Percentiles rank a stretch among this genome's conserved stretches.
Evolutionary conservation across 2,888 invertebrate species (phyloP).

Genomic region (Gandaritis pyraliata): DNA sequence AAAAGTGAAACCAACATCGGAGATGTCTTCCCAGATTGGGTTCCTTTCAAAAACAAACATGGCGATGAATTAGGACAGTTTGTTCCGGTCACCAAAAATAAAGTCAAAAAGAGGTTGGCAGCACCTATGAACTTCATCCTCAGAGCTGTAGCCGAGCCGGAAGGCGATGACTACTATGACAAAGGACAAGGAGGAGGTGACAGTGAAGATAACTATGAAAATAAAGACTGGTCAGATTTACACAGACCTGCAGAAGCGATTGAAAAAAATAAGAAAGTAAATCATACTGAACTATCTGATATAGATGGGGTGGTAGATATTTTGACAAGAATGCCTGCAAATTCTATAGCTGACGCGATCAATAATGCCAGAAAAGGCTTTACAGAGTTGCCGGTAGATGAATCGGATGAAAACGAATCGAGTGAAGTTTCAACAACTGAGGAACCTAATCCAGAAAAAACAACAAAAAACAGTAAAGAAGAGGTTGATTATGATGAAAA

Average conservation of each 20-base stretch:
- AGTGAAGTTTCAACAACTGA: slow-evolving; percentile 33
- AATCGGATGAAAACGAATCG: slow-evolving; percentile 25
- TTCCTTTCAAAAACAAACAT: slow-evolving; percentile 76
- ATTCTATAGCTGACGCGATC: slow-evolving; percentile 48
- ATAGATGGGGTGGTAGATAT: slow-evolving; percentile 72
- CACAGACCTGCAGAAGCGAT: slow-evolving; percentile 50
- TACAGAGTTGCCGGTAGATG: slow-evolving; percentile 20
- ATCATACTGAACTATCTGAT: slow-evolving; percentile 60
- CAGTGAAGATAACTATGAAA: slow-evolving; percentile 71
- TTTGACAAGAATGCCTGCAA: slow-evolving; percentile 53
- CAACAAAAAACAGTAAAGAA: slow-evolving; percentile 32
- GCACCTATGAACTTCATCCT: slow-evolving; percentile 67
- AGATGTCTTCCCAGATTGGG: slow-evolving; percentile 76
- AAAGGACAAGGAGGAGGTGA: slow-evolving; percentile 66
- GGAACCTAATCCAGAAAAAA: slow-evolving; percentile 26
- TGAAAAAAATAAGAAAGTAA: slow-evolving; percentile 41
- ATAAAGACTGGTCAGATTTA: slow-evolving; percentile 72
- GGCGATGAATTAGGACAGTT: slow-evolving; percentile 73
- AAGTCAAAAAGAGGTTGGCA: slow-evolving; percentile 73
- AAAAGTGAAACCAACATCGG: slow-evolving; percentile 59
- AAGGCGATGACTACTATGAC: slow-evolving; percentile 67
- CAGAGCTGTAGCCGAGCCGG: slow-evolving; percentile 64
- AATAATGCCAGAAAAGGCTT: slow-evolving; percentile 35
- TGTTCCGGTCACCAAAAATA: slow-evolving; percentile 57
- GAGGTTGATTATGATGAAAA: slow-evolving; percentile 56